Conservation (phyloP, 37 sponge, comb jelly and placozoan species). For the Hexactinellida sp. region DNA sequence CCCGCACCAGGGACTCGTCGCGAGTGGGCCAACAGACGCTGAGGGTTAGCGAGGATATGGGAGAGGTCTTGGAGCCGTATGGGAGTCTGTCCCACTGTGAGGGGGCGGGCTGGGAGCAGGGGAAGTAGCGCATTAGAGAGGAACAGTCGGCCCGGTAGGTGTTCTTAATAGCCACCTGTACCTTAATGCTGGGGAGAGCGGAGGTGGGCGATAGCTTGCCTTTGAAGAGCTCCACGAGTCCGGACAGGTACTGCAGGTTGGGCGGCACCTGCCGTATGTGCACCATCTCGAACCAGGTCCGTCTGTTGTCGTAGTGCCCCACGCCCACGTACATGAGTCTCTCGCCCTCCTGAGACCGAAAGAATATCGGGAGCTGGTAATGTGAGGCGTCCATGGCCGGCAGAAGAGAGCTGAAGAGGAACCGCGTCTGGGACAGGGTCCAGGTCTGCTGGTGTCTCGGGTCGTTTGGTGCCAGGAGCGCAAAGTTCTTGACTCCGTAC, state of each 20-base stretch:
- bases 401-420: slow-evolving; percentile 13
- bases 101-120: not conserved
- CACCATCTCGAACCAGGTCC: slow-evolving; percentile 46
- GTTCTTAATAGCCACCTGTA: not conserved
- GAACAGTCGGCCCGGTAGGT: slow-evolving; percentile 7
- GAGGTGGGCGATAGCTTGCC: slow-evolving; percentile 35
- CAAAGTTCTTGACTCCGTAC: slow-evolving; percentile 30
- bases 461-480: not conserved
- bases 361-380: slow-evolving; percentile 48
- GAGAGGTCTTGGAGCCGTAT: slow-evolving; percentile 2
- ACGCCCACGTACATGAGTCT: slow-evolving; percentile 72
- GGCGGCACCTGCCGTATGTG: slow-evolving; percentile 66
- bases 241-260: slow-evolving; percentile 61
- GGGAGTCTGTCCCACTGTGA: not conserved
- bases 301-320: slow-evolving; percentile 28
- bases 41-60: not conserved
- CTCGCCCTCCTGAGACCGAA: slow-evolving; percentile 62
- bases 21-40: not conserved
- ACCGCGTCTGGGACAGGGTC: not conserved
- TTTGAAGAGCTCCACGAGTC: slow-evolving; percentile 76
- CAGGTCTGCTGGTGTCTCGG: slow-evolving; percentile 14
- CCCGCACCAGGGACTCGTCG: not conserved
- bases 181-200: not conserved
- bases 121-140: slow-evolving; percentile 2
- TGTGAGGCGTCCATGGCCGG: slow-evolving; percentile 4